These are phyloP conservation scores for Encarsia formosa DNA, from an alignment of 2,888 invertebrate genomes.

Conservation along the genomic window DNA sequence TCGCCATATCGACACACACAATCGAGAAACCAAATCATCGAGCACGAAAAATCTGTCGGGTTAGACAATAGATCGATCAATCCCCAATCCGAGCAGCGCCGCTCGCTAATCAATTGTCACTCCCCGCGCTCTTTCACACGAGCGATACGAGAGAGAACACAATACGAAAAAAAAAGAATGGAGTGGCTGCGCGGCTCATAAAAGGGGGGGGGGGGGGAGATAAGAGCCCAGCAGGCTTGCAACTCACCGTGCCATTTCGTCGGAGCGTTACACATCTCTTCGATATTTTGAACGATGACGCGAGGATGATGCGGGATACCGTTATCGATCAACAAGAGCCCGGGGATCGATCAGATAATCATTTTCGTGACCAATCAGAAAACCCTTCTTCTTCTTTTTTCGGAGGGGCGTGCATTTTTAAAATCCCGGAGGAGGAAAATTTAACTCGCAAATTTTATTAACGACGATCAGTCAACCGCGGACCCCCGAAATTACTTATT, in stretches of 20 bases:
- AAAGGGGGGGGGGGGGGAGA: not conserved
- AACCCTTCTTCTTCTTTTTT: no score
- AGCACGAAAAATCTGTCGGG: no score
- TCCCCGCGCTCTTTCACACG: no score
- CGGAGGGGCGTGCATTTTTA: no score
- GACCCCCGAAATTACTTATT: no score
- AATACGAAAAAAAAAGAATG: no score
- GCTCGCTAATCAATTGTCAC: slow-evolving; percentile 21
- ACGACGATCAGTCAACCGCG: no score
- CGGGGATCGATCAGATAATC: not conserved
- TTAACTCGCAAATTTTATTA: not conserved
- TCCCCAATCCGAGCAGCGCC: not conserved
- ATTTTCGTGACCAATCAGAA: not conserved
- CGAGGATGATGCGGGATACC: slow-evolving; percentile 15
- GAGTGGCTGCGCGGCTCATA: no score
- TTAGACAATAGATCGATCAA: slow-evolving; percentile 22
- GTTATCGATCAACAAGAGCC: not conserved
- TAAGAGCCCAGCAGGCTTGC: not conserved
- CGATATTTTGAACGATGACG: slow-evolving; percentile 22
- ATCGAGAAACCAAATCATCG: no score
- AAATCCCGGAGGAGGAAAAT: no score
- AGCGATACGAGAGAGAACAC: not conserved
- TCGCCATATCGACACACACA: no score
- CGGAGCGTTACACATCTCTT: no score
- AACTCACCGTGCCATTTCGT: slow-evolving; percentile 3